phyloP scores from a whole-genome alignment of 2,797 vertebrate species.

The Octomys mimax region DNA sequence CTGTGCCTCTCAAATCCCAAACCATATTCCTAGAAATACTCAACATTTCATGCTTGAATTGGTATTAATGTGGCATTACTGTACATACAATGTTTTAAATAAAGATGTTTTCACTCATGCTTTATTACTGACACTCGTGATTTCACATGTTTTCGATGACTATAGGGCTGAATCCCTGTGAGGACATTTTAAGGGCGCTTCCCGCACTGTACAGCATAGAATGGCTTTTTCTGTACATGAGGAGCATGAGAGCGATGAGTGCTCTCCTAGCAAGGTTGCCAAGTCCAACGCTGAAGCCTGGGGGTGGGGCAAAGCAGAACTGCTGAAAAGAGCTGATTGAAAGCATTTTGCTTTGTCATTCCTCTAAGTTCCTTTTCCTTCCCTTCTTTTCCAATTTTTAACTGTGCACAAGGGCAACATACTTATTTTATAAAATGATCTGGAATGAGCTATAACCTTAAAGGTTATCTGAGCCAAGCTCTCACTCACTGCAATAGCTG shows the following conservation, averaged over 20 bases:
- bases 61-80: conserved; percentile 76
- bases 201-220: background rate
- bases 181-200: conserved; percentile 68
- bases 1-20: conserved; percentile 77
- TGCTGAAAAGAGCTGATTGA: conserved; percentile 61
- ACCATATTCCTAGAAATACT: conserved; percentile 76
- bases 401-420: conserved; percentile 21
- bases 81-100: conserved; percentile 78
- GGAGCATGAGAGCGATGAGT: conserved; percentile 33
- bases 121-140: conserved; percentile 71
- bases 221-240: conserved; percentile 56
- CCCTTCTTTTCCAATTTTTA: conserved; percentile 56
- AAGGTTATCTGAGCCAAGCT: conserved; percentile 11
- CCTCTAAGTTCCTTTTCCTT: conserved; percentile 16
- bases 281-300: conserved; percentile 28
- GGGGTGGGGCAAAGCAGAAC: conserved; percentile 51
- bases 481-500: background rate
- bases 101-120: conserved; percentile 74
- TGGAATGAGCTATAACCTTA: conserved; percentile 22
- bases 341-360: conserved; percentile 74
- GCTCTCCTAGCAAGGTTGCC: conserved; percentile 34
- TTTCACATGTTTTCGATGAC: conserved; percentile 69
- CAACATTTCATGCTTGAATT: conserved; percentile 77
- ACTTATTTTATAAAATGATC: conserved; percentile 56
- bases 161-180: conserved; percentile 53